A percentile compares a stretch with the other conserved stretches of the same genome.
Conservation (phyloP, 2,797 vertebrate species). For the Notamacropus eugenii region DNA sequence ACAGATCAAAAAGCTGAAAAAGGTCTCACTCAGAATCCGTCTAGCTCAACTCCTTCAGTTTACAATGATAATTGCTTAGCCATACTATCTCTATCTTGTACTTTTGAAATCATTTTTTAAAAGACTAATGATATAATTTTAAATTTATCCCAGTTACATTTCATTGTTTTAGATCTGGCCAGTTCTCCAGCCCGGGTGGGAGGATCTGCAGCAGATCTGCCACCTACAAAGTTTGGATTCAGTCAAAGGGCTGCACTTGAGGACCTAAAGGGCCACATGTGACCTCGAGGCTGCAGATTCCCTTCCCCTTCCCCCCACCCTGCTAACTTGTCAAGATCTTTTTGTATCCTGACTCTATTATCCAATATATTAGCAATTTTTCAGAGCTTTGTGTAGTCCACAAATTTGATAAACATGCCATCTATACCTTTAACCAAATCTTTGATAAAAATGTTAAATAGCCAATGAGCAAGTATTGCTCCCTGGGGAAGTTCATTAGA, state of each 20-base stretch:
- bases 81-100: neutral
- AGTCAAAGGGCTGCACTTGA: no score
- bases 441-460: neutral
- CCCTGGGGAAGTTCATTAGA: neutral
- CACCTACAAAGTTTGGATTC: no score
- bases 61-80: neutral
- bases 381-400: neutral
- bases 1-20: neutral
- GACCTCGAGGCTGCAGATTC: no score
- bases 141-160: neutral
- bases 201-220: no score
- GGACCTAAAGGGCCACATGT: no score
- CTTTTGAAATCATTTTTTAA: neutral
- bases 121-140: neutral
- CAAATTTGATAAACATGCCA: neutral
- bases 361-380: neutral
- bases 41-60: neutral
- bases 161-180: neutral
- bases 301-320: no score
- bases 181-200: neutral
- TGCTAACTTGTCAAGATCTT: neutral
- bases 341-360: neutral
- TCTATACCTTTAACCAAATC: neutral
- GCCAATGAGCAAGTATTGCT: neutral
- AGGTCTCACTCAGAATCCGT: neutral